phyloP scores from a whole-genome alignment of 2,888 invertebrate genomes.

The Bibio marci region DNA sequence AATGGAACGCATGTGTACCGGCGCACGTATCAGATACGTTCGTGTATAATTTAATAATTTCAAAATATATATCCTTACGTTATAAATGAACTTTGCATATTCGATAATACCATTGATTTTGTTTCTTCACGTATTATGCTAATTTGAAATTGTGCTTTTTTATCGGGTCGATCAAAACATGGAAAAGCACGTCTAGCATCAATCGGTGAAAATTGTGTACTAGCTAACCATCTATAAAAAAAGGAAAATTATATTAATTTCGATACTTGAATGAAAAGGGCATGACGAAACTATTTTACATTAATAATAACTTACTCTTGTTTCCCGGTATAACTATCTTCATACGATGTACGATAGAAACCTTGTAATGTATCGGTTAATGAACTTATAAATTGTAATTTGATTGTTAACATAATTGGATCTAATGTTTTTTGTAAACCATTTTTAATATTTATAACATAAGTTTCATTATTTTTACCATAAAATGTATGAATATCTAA shows the following conservation, averaged over 20 bases:
- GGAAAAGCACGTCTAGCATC: conserved; percentile 71
- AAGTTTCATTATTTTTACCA: conserved; percentile 22
- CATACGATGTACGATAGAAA: conserved; percentile 33
- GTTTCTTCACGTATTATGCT: conserved; percentile 39
- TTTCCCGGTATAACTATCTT: conserved; percentile 22
- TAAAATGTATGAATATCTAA: conserved; percentile 18
- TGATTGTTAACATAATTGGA: conserved; percentile 14
- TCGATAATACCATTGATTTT: conserved; percentile 34
- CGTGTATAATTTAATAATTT: neutral
- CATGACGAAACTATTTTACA: neutral
- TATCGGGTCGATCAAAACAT: conserved; percentile 72
- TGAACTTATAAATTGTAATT: conserved; percentile 34
- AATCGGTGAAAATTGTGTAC: conserved; percentile 66
- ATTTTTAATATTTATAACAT: conserved; percentile 17
- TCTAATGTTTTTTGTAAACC: conserved; percentile 5
- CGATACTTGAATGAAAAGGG: neutral
- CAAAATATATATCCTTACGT: conserved; percentile 14
- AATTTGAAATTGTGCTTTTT: conserved; percentile 60
- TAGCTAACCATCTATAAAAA: conserved; percentile 48
- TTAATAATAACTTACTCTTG: conserved; percentile 23
- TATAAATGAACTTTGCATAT: conserved; percentile 37
- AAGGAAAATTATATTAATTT: neutral
- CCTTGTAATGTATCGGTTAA: conserved; percentile 37
- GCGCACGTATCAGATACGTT: neutral
- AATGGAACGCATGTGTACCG: too few relatives aligned